A percentile compares a stretch with the other conserved stretches of the same genome.
Evolutionary conservation across 2,888 invertebrate species (phyloP).

Genomic region (Trichopoda pennipes): DNA sequence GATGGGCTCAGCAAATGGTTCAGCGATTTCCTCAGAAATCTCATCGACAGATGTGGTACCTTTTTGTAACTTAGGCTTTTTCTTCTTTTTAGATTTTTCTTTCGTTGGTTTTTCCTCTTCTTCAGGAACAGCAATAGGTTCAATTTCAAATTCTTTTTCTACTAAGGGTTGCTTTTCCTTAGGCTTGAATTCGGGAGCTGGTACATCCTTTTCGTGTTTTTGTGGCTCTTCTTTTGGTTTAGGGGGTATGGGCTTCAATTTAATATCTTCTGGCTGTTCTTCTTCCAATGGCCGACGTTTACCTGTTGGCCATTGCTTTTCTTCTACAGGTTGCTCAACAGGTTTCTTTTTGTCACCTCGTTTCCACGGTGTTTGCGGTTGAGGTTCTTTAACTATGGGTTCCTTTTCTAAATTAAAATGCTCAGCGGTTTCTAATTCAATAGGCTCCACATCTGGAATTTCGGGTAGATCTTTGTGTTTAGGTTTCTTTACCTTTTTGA

Average conservation of each 20-base stretch:
- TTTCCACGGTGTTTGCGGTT: conserved; percentile 78
- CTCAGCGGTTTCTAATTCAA: conserved; percentile 77
- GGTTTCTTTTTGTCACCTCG: conserved; percentile 80
- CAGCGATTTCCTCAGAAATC: conserved; percentile 78
- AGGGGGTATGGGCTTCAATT: conserved; percentile 79
- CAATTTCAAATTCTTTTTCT: conserved; percentile 74
- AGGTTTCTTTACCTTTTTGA: conserved; percentile 75
- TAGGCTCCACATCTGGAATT: conserved; percentile 76
- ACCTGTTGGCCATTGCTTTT: conserved; percentile 80
- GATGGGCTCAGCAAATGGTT: conserved; percentile 78
- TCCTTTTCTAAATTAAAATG: conserved; percentile 76
- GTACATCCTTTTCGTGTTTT: conserved; percentile 74
- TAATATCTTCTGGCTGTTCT: conserved; percentile 81
- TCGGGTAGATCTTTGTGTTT: conserved; percentile 77
- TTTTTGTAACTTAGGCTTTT: conserved; percentile 78
- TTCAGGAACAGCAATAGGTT: conserved; percentile 72
- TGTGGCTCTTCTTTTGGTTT: conserved; percentile 75
- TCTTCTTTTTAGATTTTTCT: conserved; percentile 78
- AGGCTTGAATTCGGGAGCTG: conserved; percentile 75
- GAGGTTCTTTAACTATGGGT: conserved; percentile 74
- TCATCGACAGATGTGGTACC: conserved; percentile 79
- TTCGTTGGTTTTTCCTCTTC: conserved; percentile 80
- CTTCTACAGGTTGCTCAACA: conserved; percentile 76
- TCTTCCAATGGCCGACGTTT: conserved; percentile 80
- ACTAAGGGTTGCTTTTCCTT: conserved; percentile 76